Evolutionary conservation across 92 coral and sea anemone genomes (phyloP).

Genomic region (Desmophyllum pertusum): DNA sequence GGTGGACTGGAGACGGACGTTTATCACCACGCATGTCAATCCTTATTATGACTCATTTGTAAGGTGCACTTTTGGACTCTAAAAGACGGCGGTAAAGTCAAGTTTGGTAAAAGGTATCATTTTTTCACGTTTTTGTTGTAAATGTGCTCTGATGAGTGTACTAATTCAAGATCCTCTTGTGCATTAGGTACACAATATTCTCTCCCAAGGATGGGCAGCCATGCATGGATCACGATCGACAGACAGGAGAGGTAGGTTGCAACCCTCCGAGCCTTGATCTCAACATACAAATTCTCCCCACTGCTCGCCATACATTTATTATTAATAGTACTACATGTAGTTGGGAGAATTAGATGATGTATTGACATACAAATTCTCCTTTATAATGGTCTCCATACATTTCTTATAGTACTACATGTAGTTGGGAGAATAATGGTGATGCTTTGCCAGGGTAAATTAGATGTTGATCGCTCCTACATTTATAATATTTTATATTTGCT

Average conservation of each 20-base stretch:
- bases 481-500: not conserved
- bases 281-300: not conserved
- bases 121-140: not conserved
- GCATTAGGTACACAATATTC: slow-evolving; percentile 84
- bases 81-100: slow-evolving; percentile 93
- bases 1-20: slow-evolving; percentile 98
- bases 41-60: slow-evolving; percentile 99
- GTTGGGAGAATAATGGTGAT: too few species aligned
- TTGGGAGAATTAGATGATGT: too few species aligned
- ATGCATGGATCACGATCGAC: slow-evolving; percentile 99
- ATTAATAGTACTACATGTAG: too few species aligned
- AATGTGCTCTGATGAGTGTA: not conserved
- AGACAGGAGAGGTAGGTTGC: slow-evolving; percentile 92
- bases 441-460: not conserved
- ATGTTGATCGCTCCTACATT: not conserved
- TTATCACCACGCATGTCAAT: slow-evolving; percentile 93
- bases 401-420: too few species aligned
- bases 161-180: not conserved
- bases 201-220: slow-evolving; percentile 98
- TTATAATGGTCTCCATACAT: too few species aligned
- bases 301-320: too few species aligned
- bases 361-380: not conserved
- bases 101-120: slow-evolving; percentile 95
- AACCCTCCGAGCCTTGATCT: not conserved
- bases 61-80: slow-evolving; percentile 97